Percentiles rank a stretch among this genome's conserved stretches.
These are phyloP conservation scores for Helarctos malayanus DNA, from an alignment of 2,797 vertebrate genomes.

Conservation along the genomic window DNA sequence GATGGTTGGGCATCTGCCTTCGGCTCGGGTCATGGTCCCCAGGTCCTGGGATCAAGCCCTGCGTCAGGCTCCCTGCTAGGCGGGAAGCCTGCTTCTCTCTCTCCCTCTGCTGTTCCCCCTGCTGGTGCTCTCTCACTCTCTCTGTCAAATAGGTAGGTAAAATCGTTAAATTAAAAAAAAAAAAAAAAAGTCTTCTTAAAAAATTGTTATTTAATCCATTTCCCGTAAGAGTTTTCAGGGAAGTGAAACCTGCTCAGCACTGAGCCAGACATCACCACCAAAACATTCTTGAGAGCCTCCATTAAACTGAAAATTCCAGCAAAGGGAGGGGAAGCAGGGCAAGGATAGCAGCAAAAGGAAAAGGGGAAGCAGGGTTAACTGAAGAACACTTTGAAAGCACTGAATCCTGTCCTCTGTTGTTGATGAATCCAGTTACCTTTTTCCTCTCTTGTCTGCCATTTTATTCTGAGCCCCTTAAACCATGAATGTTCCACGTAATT, in stretches of 20 bases:
- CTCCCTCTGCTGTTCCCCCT: too few relatives aligned
- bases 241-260: not conserved
- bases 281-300: not conserved
- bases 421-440: not conserved
- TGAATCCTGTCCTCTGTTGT: not conserved
- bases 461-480: not conserved
- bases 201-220: not conserved
- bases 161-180: too few relatives aligned
- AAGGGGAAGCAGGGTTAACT: not conserved
- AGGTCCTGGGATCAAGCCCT: too few relatives aligned
- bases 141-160: too few relatives aligned
- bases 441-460: not conserved
- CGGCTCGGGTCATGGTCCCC: too few relatives aligned
- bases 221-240: slow-evolving; percentile 35
- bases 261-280: not conserved
- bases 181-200: not conserved
- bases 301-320: not conserved
- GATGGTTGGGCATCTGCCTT: too few relatives aligned
- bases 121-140: too few relatives aligned
- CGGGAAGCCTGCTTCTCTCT: too few relatives aligned
- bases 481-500: not conserved
- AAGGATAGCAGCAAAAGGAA: not conserved
- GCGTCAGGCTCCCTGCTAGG: too few relatives aligned
- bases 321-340: not conserved
- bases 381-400: not conserved